Evolutionary conservation across 1,140 invertebrate species (phyloP), one percentile per base, ranked within the genome.

Genomic region (Ladona fulva): DNA sequence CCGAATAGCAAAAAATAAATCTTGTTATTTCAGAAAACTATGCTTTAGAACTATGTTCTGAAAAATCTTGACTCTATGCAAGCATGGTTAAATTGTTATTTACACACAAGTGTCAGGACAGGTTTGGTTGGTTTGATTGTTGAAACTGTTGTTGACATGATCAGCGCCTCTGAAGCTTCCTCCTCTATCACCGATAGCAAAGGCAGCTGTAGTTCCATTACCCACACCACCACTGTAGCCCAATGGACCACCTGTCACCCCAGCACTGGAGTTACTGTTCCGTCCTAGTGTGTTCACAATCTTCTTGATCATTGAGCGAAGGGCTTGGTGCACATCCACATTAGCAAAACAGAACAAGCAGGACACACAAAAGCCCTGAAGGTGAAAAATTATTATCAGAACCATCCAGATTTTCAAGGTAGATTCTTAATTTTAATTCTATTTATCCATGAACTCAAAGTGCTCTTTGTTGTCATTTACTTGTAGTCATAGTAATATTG

Each of bases 281-380:
- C n/a, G 52, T 22, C 52, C 52, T 19, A 66, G 14, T 5, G 52
- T 22, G 14, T 16, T 19, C 5, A 66, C n/a, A 19, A 66, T 66
- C 52, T 66, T 66, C n/a, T 66, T 66, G 14, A 75, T 42, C 74
- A 25, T 73, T 12, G 79, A 74, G 24, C 78, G 16, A 37, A 80
- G 19, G 1, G 79, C 79, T 12, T 29, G 29, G 52, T 79, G 82
- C 82, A 90, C 89, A 83, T 89, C 87, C 78, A 86, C 86, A 81
- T 90, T 90, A 82, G 87, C 87, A 83, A 89, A 90, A 80, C 89
- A 90, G 80, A 90, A 89, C n/a, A 90, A 84, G 7, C 89, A 81
- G 16, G 88, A 83, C 12, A 90, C 89, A 75, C 86, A 85, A 59
- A 89, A 84, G 66, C 89, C 89, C 88, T 89, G 84, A 22, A 66